Conservation (phyloP, 2,113 vertebrate species). For the Dipodomys stephensi region DNA sequence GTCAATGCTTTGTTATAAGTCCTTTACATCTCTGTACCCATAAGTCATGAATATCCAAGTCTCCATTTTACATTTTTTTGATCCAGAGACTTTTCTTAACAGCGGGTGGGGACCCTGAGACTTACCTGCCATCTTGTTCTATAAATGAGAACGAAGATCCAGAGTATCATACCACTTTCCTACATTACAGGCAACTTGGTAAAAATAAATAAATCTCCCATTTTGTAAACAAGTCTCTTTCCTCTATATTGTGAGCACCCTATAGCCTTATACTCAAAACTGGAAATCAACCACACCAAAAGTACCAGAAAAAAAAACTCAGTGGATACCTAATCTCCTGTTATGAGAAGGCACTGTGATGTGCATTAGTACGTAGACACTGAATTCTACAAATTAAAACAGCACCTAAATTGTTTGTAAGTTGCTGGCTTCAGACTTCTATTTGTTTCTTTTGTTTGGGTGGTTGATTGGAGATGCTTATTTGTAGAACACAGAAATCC, state of each 20-base stretch:
- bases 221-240: neutral
- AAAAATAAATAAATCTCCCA: neutral
- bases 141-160: neutral
- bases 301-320: neutral
- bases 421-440: neutral
- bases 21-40: neutral
- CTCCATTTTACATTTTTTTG: neutral
- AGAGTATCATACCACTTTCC: neutral
- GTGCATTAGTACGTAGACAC: neutral
- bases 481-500: neutral
- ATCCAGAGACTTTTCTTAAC: neutral
- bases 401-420: neutral
- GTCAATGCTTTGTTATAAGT: neutral
- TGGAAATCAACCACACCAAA: neutral
- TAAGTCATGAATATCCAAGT: neutral
- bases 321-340: neutral
- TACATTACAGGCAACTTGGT: neutral
- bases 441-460: neutral
- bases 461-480: neutral
- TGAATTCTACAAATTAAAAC: constrained; percentile 15
- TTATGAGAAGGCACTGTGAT: neutral
- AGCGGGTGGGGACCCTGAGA: neutral
- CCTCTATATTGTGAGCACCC: neutral
- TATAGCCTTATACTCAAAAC: neutral
- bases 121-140: neutral